These are phyloP conservation scores for Chrysochloris asiatica DNA, from an alignment of 2,113 vertebrate genomes.

Conservation along the genomic window DNA sequence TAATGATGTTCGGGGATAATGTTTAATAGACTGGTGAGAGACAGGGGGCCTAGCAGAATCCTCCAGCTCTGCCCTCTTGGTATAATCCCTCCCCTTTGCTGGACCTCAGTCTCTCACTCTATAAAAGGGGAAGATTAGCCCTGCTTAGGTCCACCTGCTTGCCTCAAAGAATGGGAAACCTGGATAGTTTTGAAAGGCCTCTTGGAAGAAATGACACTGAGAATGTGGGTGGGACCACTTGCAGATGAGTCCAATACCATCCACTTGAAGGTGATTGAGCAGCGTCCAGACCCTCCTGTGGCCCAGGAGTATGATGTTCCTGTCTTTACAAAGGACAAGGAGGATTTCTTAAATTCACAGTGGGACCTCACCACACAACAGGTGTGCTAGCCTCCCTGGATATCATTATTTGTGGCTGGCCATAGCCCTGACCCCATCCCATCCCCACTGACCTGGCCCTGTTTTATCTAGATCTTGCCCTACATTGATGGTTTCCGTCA, in stretches of 20 bases:
- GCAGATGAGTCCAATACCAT: conserved; percentile 97
- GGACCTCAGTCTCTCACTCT: background rate
- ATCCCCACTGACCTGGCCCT: background rate
- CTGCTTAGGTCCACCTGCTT: background rate
- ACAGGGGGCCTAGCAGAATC: background rate
- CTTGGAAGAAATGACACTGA: conserved; percentile 40
- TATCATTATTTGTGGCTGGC: background rate
- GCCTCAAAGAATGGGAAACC: background rate
- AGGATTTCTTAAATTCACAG: conserved; percentile 94
- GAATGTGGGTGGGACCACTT: background rate
- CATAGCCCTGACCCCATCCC: background rate
- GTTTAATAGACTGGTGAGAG: background rate
- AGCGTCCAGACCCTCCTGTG: conserved; percentile 91
- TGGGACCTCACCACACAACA: conserved; percentile 99
- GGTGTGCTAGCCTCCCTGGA: conserved; percentile 77
- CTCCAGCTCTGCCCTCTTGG: background rate
- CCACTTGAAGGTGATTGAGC: conserved; percentile 95
- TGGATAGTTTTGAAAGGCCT: background rate
- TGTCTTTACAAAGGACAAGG: conserved; percentile 95
- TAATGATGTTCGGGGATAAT: background rate
- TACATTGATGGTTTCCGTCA: conserved; percentile 98
- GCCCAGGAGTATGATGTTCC: conserved; percentile 98
- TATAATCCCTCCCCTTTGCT: background rate
- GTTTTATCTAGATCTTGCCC: conserved; percentile 90
- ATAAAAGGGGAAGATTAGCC: background rate